Conservation (phyloP, 30 jellyfish, hydroid and myxozoan species). For the Rhopilema esculentum region DNA sequence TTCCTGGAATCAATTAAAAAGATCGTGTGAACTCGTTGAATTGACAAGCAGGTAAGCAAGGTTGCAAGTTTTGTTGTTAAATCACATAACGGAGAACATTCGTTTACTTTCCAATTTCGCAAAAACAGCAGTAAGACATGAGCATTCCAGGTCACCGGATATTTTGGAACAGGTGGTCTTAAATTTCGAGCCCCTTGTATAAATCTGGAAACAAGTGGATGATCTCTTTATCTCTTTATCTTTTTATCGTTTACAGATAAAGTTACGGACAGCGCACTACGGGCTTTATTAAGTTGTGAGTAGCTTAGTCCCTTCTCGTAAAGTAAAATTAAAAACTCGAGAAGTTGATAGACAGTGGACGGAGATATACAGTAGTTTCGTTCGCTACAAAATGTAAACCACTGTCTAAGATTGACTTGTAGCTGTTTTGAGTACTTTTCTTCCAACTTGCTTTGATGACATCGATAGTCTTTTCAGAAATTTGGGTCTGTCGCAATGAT, state of each 20-base stretch:
- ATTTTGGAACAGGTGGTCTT: constrained; percentile 6
- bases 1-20: constrained; percentile 1
- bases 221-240: too few species aligned
- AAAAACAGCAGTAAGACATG: background rate
- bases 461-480: constrained; percentile 2
- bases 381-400: constrained; percentile 34
- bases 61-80: constrained; percentile 6
- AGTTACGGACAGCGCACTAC: constrained; percentile 31
- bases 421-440: constrained; percentile 3
- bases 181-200: constrained; percentile 22
- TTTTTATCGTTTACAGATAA: background rate
- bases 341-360: constrained; percentile 25
- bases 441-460: constrained; percentile 36
- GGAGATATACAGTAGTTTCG: constrained; percentile 5
- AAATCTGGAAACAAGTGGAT: constrained; percentile 11
- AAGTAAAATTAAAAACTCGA: constrained; percentile 15
- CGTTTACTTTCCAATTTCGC: background rate
- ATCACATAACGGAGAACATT: background rate
- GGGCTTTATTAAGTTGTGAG: constrained; percentile 25
- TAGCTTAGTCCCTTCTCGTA: constrained; percentile 39
- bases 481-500: too few species aligned
- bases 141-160: constrained; percentile 37
- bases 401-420: constrained; percentile 5
- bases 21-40: constrained; percentile 5
- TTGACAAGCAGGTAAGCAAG: background rate